A percentile compares a stretch with the other conserved stretches of the same genome.
Evolutionary conservation across 2,797 vertebrate species (phyloP).

Genomic region (Poeciliopsis presidionis): DNA sequence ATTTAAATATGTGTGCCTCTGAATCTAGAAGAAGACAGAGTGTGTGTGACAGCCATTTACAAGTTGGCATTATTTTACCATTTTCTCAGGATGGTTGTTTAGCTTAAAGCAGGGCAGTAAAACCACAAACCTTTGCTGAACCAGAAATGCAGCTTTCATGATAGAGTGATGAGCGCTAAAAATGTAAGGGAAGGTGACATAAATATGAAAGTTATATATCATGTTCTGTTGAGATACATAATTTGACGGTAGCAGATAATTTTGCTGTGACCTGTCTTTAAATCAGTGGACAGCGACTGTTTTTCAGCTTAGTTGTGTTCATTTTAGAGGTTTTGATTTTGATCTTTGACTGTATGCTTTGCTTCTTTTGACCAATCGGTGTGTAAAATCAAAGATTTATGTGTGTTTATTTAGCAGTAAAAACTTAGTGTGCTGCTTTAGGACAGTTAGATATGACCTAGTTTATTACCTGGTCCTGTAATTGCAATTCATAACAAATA

Average conservation of each 20-base stretch:
- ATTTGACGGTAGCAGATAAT: background rate
- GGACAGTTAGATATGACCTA: background rate
- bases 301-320: background rate
- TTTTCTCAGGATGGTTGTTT: background rate
- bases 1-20: background rate
- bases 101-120: background rate
- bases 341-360: background rate
- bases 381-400: background rate
- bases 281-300: background rate
- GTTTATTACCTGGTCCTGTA: background rate
- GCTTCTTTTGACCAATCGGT: background rate
- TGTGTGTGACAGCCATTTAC: background rate
- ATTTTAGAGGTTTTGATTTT: background rate
- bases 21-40: background rate
- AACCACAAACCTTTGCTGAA: background rate
- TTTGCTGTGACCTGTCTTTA: background rate
- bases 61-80: background rate
- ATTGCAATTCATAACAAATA: background rate
- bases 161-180: background rate
- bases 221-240: background rate
- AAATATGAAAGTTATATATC: background rate
- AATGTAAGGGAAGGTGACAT: background rate
- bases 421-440: background rate
- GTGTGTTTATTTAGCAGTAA: background rate
- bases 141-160: background rate